A percentile compares a stretch with the other conserved stretches of the same genome.
These are phyloP conservation scores for Elephantulus edwardii DNA, from an alignment of 2,113 vertebrate species.

Conservation along the genomic window DNA sequence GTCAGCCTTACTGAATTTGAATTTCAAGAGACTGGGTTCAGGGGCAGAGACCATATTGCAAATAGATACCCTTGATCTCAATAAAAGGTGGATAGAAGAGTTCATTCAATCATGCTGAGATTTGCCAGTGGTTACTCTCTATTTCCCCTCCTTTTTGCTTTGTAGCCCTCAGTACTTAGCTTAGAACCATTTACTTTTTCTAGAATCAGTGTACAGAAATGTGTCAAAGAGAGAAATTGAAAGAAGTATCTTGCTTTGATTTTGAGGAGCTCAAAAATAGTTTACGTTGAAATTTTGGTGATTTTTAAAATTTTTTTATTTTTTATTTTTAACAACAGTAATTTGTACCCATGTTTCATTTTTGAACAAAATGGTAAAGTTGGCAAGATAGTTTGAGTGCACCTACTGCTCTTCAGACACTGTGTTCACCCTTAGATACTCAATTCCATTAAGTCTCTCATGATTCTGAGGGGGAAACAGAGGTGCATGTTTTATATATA, in stretches of 20 bases:
- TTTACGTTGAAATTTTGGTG: background rate
- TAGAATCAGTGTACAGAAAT: too few relatives aligned
- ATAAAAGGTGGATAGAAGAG: background rate
- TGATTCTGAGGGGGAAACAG: background rate
- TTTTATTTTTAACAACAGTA: background rate
- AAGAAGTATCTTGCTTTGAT: too few relatives aligned
- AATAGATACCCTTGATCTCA: background rate
- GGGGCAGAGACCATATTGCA: background rate
- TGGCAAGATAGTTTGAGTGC: background rate
- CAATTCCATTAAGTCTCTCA: background rate
- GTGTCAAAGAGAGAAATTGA: too few relatives aligned
- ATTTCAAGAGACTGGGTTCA: background rate
- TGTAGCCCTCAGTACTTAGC: background rate
- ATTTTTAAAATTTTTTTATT: too few relatives aligned
- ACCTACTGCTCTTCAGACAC: background rate
- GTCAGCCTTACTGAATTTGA: background rate
- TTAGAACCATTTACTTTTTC: background rate
- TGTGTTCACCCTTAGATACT: background rate
- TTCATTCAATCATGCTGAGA: background rate
- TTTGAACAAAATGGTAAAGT: background rate
- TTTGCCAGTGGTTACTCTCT: background rate
- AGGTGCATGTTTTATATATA: background rate
- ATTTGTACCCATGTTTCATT: background rate
- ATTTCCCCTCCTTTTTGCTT: background rate
- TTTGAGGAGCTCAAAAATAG: too few relatives aligned